Evolutionary conservation across 2,888 invertebrate species (phyloP), one percentile per base, ranked within the genome.

Genomic region (Mythimna albipuncta): DNA sequence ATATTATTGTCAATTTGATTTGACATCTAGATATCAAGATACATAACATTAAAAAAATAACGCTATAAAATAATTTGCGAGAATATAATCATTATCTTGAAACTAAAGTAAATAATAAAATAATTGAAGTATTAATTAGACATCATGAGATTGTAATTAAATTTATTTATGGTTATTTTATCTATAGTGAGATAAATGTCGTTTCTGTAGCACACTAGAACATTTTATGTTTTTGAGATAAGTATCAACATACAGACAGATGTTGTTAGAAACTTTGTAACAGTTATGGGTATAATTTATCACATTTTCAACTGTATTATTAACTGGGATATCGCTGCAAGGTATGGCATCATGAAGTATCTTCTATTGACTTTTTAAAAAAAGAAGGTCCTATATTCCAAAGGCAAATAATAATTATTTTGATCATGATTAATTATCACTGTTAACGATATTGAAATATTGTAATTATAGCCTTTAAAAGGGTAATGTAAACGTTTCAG

Each of bases 401-500:
- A 62, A 81, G 35, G 52, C 50, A 64, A 61, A 52, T 21, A 74
- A 68, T 54, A 79, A 83, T 80, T 79, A 83, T 52, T 63, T 61
- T 59, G 64, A 44, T 68, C 75, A 38, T 65, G 84, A 81, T 79
- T 70, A 83, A 79, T 74, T 68, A 47, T 11, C 19, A 11, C 11
- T 16, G 41, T 16, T 57, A 66, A 57, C 68, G 57, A 66, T 80
- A 72, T 69, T 66, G 69, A 73, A 70, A 72, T 72, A 59, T 71
- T 61, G 64, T 83, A 82, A 82, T 85, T 72, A 79, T 68, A 62
- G 57, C 52, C 47, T 62, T 69, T 69, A 41, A 78, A 83, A 79
- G 83, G 83, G 71, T 65, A 78, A 72, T 65, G 79, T 72, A 74
- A 79, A 84, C 69, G 82, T 68, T 75, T 66, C 47, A 72, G 82